Conservation (phyloP, 2,113 vertebrate genomes). For the Agapornis roseicollis region DNA sequence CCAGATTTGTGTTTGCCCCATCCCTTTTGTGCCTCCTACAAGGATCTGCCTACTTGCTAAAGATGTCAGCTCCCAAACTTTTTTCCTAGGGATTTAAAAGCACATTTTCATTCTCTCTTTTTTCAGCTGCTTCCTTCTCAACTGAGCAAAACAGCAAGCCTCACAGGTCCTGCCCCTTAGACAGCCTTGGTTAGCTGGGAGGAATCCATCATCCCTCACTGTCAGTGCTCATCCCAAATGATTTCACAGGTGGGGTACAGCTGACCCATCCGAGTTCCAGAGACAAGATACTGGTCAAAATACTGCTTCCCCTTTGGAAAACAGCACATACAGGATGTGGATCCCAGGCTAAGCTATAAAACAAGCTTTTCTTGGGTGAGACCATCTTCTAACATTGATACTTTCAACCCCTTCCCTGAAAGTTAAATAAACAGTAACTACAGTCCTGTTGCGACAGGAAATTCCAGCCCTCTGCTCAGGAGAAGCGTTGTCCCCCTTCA, state of each 20-base stretch:
- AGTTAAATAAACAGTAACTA: slow-evolving; percentile 18
- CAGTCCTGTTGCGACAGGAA: not conserved
- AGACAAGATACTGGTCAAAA: not conserved
- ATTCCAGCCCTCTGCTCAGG: not conserved
- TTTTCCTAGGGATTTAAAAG: not conserved
- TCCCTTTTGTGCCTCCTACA: not conserved
- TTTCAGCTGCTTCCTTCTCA: not conserved
- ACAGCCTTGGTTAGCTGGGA: not conserved
- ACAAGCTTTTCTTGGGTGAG: not conserved
- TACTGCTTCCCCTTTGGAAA: not conserved
- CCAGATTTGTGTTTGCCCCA: not conserved
- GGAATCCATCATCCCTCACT: not conserved
- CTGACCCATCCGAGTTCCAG: not conserved
- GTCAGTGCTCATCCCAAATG: not conserved
- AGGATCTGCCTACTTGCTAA: not conserved
- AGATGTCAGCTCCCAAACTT: not conserved
- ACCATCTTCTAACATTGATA: not conserved
- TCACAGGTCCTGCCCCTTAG: not conserved
- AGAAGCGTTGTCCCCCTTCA: not conserved
- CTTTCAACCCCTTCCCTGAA: not conserved
- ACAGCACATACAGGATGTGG: not conserved
- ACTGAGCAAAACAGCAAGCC: not conserved
- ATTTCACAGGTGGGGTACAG: not conserved
- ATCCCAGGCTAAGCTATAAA: not conserved
- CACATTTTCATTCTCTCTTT: not conserved